These are phyloP conservation scores for Hyperoplus immaculatus DNA, from an alignment of 2,797 vertebrate genomes.

Conservation along the genomic window DNA sequence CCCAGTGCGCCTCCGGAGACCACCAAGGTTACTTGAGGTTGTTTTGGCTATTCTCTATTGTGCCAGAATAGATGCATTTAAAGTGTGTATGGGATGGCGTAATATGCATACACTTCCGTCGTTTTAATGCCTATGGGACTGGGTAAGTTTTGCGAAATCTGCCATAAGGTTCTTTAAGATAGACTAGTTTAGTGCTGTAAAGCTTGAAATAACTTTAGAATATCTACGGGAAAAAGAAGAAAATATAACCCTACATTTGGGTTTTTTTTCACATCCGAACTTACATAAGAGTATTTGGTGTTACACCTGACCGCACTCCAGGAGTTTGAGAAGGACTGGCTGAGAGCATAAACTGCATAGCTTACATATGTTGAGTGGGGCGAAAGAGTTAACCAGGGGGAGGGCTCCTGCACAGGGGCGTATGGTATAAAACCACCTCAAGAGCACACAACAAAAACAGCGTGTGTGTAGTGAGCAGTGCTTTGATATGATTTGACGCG, in stretches of 20 bases:
- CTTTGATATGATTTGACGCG: slow-evolving; percentile 39
- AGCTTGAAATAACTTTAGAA: not conserved
- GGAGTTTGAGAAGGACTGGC: slow-evolving; percentile 20
- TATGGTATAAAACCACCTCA: slow-evolving; percentile 82
- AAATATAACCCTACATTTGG: not conserved
- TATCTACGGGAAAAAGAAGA: too few relatives aligned
- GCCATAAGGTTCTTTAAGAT: not conserved
- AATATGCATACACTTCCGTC: not conserved
- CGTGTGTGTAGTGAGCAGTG: slow-evolving; percentile 60
- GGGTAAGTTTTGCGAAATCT: not conserved
- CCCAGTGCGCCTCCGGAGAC: slow-evolving; percentile 49
- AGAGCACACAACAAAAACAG: slow-evolving; percentile 72
- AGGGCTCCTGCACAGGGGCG: slow-evolving; percentile 80
- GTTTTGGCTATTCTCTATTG: not conserved
- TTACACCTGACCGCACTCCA: not conserved
- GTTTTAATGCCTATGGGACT: not conserved
- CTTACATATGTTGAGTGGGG: slow-evolving; percentile 21
- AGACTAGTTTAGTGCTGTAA: not conserved
- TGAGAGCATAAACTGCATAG: slow-evolving; percentile 10
- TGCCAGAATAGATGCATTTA: not conserved
- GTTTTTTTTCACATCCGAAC: not conserved
- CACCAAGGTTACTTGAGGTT: slow-evolving; percentile 35
- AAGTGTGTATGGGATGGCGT: not conserved
- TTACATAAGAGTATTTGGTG: not conserved
- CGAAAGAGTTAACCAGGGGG: slow-evolving; percentile 85